Percentiles rank a stretch among this genome's conserved stretches.
phyloP scores from a whole-genome alignment of 2,888 invertebrate species.

The Ptilodon capucinus region DNA sequence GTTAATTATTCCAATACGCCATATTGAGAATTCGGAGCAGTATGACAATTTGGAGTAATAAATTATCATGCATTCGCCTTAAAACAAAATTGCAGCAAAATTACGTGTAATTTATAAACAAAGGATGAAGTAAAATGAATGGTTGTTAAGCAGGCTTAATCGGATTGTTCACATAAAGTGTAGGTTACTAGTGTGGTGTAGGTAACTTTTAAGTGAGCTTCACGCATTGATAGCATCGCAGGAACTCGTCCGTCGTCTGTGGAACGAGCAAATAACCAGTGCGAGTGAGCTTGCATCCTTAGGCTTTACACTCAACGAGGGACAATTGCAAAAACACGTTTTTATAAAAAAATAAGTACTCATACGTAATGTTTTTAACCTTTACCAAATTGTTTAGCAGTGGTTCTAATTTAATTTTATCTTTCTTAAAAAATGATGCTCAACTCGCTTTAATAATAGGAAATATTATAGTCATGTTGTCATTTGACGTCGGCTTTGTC shows the following conservation, averaged over 20 bases:
- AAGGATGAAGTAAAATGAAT: conserved; percentile 23
- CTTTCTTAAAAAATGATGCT: too few relatives aligned
- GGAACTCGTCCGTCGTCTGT: conserved; percentile 30
- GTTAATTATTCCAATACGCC: conserved; percentile 17
- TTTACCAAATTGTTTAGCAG: too few relatives aligned
- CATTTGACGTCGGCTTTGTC: too few relatives aligned
- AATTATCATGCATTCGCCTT: conserved; percentile 12
- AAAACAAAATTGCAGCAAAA: conserved; percentile 22
- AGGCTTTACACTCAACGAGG: not conserved
- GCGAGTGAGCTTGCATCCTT: conserved; percentile 1
- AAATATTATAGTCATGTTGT: too few relatives aligned
- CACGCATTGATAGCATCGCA: conserved; percentile 36
- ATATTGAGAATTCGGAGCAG: conserved; percentile 17
- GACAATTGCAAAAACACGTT: not conserved
- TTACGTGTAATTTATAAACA: conserved; percentile 24
- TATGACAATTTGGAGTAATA: conserved; percentile 11
- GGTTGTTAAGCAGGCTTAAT: conserved; percentile 30
- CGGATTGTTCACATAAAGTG: conserved; percentile 42
- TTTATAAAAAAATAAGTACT: not conserved
- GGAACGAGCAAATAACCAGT: conserved; percentile 28
- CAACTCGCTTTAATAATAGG: too few relatives aligned
- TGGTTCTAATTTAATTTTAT: too few relatives aligned
- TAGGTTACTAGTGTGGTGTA: too few relatives aligned
- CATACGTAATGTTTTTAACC: too few relatives aligned
- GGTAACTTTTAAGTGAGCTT: conserved; percentile 41